Evolutionary conservation across 2,113 vertebrate genomes (phyloP), one percentile per base, ranked within the genome.

Genomic region (Crocuta crocuta): DNA sequence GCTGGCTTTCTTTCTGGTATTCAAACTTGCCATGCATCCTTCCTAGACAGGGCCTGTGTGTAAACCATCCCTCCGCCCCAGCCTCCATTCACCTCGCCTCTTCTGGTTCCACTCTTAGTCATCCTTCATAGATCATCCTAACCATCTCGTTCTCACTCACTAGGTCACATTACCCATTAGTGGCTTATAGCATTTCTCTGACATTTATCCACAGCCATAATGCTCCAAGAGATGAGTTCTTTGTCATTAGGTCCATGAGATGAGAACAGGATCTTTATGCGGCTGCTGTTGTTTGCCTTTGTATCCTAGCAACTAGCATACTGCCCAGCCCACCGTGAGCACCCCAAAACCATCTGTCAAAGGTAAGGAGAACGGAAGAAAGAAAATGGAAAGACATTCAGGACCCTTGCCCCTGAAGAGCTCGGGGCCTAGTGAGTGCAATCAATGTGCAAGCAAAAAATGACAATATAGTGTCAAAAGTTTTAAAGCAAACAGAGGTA

Each of bases 201-300:
- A 50, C 23, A 4, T 48, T 84, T 53, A 10, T 17, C 48, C 48
- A 39, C n/a, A 65, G 0, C 1, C 7, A 0, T 4, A 16, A 7
- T 21, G 68, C 31, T n/a, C 61, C 9, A 2, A 48, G 81, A 35
- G 55, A n/a, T 58, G 39, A 19, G 13, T 48, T 65, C 53, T 84
- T 24, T 39, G 16, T 61, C n/a, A 39, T 79, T 35, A 66, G 61
- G 33, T 94, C 55, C 39, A 0, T 26, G 24, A 70, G 79, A 21
- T 39, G 78, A 78, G 16, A 80, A 12, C 10, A 24, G 21, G 33
- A 1, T 78, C 68, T 78, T 73, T 16, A 45, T 9, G 13, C 53
- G 65, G 13, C 70, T 48, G 6, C 10, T 58, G 5, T 5, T 70
- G 68, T 70, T 73, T 6, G 26, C 21, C 43, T 50, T 35, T 71